Conservation (phyloP, 92 coral and sea anemone genomes). For the Epizoanthus stellaris region DNA sequence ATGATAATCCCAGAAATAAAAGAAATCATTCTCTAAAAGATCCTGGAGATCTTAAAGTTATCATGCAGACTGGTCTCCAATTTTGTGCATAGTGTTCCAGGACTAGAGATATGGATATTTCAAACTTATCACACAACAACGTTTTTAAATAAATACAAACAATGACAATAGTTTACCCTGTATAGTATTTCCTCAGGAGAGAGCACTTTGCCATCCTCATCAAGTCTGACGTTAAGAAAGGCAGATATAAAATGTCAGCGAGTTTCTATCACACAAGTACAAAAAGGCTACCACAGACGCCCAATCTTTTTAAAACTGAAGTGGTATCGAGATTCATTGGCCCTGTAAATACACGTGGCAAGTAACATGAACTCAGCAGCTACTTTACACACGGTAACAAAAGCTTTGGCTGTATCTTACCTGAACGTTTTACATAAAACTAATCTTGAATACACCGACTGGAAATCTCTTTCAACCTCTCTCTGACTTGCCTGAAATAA, state of each 20-base stretch:
- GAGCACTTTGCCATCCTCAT: constrained; percentile 98
- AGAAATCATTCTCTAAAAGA: too few relatives aligned
- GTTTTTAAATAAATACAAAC: neutral
- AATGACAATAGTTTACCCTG: constrained; percentile 67
- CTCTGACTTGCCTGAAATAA: constrained; percentile 86
- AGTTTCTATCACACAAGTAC: neutral
- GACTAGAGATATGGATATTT: neutral
- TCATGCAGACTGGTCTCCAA: too few relatives aligned
- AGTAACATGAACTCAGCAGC: too few relatives aligned
- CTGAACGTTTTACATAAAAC: constrained; percentile 97
- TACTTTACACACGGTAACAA: too few relatives aligned
- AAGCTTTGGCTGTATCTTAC: constrained; percentile 34
- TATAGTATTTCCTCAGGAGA: constrained; percentile 98
- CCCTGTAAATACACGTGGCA: too few relatives aligned
- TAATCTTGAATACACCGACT: constrained; percentile 97
- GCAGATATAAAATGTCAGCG: neutral
- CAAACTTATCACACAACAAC: too few relatives aligned
- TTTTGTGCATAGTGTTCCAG: too few relatives aligned
- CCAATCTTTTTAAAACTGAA: too few relatives aligned
- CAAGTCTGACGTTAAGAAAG: constrained; percentile 67
- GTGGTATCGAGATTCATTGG: too few relatives aligned
- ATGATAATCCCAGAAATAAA: too few relatives aligned
- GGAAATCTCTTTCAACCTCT: constrained; percentile 96
- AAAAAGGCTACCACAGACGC: too few relatives aligned
- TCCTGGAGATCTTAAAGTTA: too few relatives aligned